Evolutionary conservation across 2,888 invertebrate genomes (phyloP).

Genomic region (Lydus trimaculatus): DNA sequence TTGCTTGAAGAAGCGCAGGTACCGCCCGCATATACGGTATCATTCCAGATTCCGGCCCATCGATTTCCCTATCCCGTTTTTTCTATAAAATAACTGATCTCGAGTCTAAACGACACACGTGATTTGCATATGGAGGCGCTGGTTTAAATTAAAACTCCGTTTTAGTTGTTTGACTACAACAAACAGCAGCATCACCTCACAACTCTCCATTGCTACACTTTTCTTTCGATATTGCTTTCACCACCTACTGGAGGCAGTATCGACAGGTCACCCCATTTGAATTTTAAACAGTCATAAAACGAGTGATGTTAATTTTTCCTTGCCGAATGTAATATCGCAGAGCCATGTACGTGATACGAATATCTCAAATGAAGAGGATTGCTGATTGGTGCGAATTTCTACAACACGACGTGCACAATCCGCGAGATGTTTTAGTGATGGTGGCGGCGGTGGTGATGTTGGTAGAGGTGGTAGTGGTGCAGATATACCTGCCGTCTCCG

Average conservation of each 20-base stretch:
- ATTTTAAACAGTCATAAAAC: slow-evolving; percentile 62
- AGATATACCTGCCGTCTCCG: slow-evolving; percentile 22
- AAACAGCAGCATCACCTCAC: slow-evolving; percentile 19
- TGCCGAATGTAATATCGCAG: slow-evolving; percentile 59
- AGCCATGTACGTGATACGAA: slow-evolving; percentile 48
- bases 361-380: slow-evolving; percentile 27
- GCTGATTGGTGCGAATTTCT: slow-evolving; percentile 48
- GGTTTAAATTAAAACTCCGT: slow-evolving; percentile 56
- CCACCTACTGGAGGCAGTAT: slow-evolving; percentile 37
- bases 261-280: slow-evolving; percentile 44
- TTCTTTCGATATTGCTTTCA: slow-evolving; percentile 35
- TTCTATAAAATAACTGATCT: slow-evolving; percentile 59
- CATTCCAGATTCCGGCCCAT: slow-evolving; percentile 37
- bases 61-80: slow-evolving; percentile 47
- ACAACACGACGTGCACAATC: slow-evolving; percentile 28
- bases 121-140: slow-evolving; percentile 60
- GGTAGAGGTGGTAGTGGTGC: neutral
- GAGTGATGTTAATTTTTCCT: slow-evolving; percentile 62
- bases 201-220: slow-evolving; percentile 16
- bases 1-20: slow-evolving; percentile 47
- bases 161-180: slow-evolving; percentile 18
- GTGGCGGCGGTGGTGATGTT: slow-evolving; percentile 33
- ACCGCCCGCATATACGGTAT: slow-evolving; percentile 44
- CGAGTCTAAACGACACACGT: slow-evolving; percentile 57
- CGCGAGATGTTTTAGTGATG: slow-evolving; percentile 38